Evolutionary conservation across 1,140 invertebrate genomes (phyloP).

Genomic region (Tetragnatha versicolor): DNA sequence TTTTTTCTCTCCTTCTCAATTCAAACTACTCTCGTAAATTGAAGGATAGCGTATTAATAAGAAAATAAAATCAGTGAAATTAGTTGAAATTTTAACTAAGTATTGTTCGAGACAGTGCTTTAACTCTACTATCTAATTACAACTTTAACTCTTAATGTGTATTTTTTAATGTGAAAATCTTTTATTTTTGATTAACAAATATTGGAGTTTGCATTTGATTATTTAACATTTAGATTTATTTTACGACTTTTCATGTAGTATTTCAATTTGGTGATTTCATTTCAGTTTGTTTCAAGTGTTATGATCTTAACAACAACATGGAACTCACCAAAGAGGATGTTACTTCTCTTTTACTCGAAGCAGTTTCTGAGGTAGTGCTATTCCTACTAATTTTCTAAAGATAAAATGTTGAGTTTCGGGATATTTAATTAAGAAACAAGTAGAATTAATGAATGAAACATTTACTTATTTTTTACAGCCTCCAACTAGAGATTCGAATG

Average conservation of each 20-base stretch:
- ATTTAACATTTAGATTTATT: not conserved
- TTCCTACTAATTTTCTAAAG: not conserved
- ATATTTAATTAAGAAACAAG: too few relatives aligned
- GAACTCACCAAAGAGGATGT: conserved; percentile 8
- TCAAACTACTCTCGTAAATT: too few relatives aligned
- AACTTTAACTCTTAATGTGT: not conserved
- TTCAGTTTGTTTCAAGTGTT: conserved; percentile 32
- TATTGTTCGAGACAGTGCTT: not conserved
- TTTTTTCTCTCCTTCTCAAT: too few relatives aligned
- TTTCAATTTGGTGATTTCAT: not conserved
- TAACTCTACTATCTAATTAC: not conserved
- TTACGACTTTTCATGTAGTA: not conserved
- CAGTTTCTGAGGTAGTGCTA: not conserved
- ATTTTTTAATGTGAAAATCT: not conserved
- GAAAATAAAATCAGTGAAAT: too few relatives aligned
- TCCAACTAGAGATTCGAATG: conserved; percentile 6
- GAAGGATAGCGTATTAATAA: too few relatives aligned
- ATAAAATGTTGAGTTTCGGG: not conserved
- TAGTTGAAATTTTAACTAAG: not conserved
- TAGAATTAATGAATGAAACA: too few relatives aligned
- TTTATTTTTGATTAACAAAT: not conserved
- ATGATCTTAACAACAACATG: not conserved
- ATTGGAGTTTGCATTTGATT: not conserved
- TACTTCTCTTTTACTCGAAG: not conserved
- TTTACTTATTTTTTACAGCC: not conserved